Base-by-base conservation (phyloP, 2,113 vertebrate genomes). In the Otis tarda region DNA sequence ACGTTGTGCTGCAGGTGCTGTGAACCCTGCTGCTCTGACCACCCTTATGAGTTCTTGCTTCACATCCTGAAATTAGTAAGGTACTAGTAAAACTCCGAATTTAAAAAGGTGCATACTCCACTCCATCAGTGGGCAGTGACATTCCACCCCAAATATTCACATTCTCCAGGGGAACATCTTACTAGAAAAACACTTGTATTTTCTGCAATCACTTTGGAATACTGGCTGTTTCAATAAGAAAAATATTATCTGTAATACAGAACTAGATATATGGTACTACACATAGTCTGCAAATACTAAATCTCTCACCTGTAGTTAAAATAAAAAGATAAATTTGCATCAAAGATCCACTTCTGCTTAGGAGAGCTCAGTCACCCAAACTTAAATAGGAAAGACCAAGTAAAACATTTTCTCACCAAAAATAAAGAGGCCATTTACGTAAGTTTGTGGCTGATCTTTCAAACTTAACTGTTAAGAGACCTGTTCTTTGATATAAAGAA, bases 1-100 rank as follows among this genome's bases (percentile, higher is more conserved):
- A 64, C 63, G 75, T 6, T 80, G 92, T 3, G 37, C 22, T 49
- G 96, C 45, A 21, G 97, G 70, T 63, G 97, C 87, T 84, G 97
- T 90, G 97, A 99, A 99, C 14, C 99, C 99, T 5, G 98, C 99
- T 94, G 98, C 98, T 94, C 98, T 98, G 96, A 99, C 99, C 97
- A 99, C 98, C 85, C 96, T 98, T 81, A 99, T 98, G 80, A 99
- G 98, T 70, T 99, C 99, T 39, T 98, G 98, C 92, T 99, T 99
- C 70, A 99, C 98, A 87, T 99, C 98, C 99, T 99, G 97, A 84
- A 94, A 95, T 92, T 43, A 83, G 23, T 53, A 86, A 82, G 16
- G 52, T 31, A 93, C 57, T 52, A 94, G 8, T 52, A 75, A 84
- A 89, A 50, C 10, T 59, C 33, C 52, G 5, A 81, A 69, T 83